Percentiles rank a stretch among this genome's conserved stretches.
These are phyloP conservation scores for Xerus inauris DNA, from an alignment of 2,113 vertebrate genomes.

Conservation along the genomic window DNA sequence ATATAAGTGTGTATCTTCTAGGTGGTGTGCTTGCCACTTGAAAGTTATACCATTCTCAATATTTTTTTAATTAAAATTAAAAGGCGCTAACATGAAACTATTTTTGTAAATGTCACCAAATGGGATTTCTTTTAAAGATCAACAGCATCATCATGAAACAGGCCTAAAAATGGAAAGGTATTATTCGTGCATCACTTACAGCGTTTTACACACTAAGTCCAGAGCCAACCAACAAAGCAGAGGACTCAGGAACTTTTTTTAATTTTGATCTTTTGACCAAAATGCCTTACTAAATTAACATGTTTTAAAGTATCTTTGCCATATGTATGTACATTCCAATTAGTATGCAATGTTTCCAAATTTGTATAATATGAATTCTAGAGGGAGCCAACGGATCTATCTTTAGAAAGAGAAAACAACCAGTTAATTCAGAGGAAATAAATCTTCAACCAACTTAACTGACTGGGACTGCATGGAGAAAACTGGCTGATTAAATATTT, in stretches of 20 bases:
- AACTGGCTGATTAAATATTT: conserved; percentile 63
- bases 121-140: conserved; percentile 78
- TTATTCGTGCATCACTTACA: conserved; percentile 57
- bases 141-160: conserved; percentile 62
- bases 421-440: conserved; percentile 42
- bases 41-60: conserved; percentile 2
- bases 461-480: conserved; percentile 29
- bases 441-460: background rate
- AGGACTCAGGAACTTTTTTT: background rate
- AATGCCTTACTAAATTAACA: conserved; percentile 17
- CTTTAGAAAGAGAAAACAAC: conserved; percentile 3
- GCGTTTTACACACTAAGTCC: conserved; percentile 19
- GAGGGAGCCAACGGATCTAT: background rate
- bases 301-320: background rate
- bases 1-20: background rate
- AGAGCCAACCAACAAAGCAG: background rate
- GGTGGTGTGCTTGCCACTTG: conserved; percentile 12
- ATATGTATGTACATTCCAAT: background rate
- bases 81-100: conserved; percentile 70
- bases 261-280: background rate
- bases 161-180: conserved; percentile 59
- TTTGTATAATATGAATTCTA: background rate
- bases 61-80: conserved; percentile 72
- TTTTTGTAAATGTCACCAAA: conserved; percentile 80
- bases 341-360: background rate